Base-by-base conservation (phyloP, 2,797 vertebrate species). In the Malurus splendens region DNA sequence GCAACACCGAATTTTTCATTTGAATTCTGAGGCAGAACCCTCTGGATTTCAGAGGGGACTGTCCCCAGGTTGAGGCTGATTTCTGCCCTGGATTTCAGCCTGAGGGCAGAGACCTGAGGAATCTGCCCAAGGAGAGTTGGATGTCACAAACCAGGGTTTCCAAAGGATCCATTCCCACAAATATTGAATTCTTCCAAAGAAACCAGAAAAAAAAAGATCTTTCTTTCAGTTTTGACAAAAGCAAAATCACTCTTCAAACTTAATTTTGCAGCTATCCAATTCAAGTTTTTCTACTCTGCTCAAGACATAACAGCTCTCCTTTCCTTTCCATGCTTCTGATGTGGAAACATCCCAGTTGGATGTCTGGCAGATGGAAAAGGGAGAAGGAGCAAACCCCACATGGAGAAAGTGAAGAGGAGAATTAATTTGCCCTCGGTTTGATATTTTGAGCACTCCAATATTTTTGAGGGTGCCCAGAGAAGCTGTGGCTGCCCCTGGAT, bases 371-470 rank as follows among this genome's bases (percentile, higher is more conserved):
- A 32, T 11, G 19, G 18, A 65, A 84, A 41, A 55, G 22, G 11
- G 14, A 75, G 14, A 4, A 71, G 13, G 18, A 82, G 4, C 10
- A 66, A 80, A 56, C 6, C 4, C 39, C 47, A 13, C 19, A 25
- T 7, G 24, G 20, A 14, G 56, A 64, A 71, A 71, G 6, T 4
- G 80, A 52, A 41, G 17, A 50, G 55, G 32, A 38, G 6, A 73
- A 64, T n/a, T 54, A 54, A 45, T 59, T 72, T 32, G 5, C 25
- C 0, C 0, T 23, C 24, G 2, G 2, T 47, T 68, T 59, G 41
- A 16, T 55, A 55, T 14, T 33, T n/a, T 24, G 14, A 76, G 3
- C 12, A 45, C 9, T 44, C 6, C 33, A 32, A 25, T 79, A 32
- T 45, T 82, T 64, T 18, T 32, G 33, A 67, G 24, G 19, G 5